phyloP scores from a whole-genome alignment of 1,140 invertebrate species.

The Danaus melanippus region DNA sequence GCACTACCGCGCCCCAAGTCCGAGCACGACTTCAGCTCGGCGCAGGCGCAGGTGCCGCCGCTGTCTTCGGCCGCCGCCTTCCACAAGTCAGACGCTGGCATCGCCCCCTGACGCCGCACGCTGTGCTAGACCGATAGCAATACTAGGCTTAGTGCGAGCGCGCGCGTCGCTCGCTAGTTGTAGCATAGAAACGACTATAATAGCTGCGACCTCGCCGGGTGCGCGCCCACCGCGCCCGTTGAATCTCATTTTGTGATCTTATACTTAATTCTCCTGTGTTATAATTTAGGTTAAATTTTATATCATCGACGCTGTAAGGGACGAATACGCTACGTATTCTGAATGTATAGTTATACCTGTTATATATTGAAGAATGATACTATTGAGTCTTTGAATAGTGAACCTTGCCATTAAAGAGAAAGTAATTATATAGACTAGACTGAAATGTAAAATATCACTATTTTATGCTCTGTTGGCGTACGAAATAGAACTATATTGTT shows the following conservation, averaged over 20 bases:
- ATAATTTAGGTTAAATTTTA: conserved; percentile 73
- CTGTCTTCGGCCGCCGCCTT: conserved; percentile 75
- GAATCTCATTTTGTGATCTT: conserved; percentile 73
- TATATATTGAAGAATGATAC: conserved; percentile 66
- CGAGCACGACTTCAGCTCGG: conserved; percentile 85
- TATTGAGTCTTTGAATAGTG: conserved; percentile 69
- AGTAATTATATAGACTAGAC: conserved; percentile 71
- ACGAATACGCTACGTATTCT: conserved; percentile 61
- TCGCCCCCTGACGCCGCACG: conserved; percentile 82
- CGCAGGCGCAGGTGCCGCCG: conserved; percentile 66
- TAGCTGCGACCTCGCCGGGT: conserved; percentile 66
- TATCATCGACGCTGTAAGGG: conserved; percentile 70
- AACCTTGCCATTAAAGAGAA: conserved; percentile 69
- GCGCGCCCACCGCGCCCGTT: conserved; percentile 55
- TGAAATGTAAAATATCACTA: conserved; percentile 72
- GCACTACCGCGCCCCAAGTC: conserved; percentile 84
- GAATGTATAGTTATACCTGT: conserved; percentile 68
- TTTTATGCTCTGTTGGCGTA: conserved; percentile 71
- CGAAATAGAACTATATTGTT: conserved; percentile 60
- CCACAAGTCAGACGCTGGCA: conserved; percentile 85
- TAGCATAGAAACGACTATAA: conserved; percentile 65
- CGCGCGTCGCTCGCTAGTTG: conserved; percentile 56
- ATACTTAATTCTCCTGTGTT: conserved; percentile 73
- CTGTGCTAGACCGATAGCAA: conserved; percentile 71
- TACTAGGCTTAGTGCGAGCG: conserved; percentile 68